Evolutionary conservation across 2,888 invertebrate species (phyloP).

Genomic region (Cosmia pyralina): DNA sequence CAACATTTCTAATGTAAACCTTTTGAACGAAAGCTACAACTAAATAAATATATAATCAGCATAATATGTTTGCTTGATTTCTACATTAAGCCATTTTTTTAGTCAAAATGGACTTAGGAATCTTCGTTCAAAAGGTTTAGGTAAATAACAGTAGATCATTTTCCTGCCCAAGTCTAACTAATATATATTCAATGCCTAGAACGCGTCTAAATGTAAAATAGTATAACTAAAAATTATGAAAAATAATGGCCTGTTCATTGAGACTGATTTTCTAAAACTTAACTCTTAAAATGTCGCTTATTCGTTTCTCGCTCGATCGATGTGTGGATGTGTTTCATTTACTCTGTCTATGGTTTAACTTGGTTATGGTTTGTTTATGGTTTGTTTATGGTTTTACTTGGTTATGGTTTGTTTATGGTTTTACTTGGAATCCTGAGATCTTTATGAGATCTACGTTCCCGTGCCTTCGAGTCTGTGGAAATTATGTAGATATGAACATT

Average conservation of each 20-base stretch:
- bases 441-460: constrained; percentile 57
- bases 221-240: constrained; percentile 78
- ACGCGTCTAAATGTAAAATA: constrained; percentile 74
- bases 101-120: no score
- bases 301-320: constrained; percentile 71
- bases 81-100: neutral
- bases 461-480: constrained; percentile 66
- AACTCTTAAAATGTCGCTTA: constrained; percentile 78
- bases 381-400: no score
- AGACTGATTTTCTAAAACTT: constrained; percentile 89
- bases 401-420: no score
- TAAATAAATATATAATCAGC: no score
- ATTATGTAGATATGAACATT: constrained; percentile 59
- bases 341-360: constrained; percentile 58
- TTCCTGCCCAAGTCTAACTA: constrained; percentile 44
- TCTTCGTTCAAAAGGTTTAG: constrained; percentile 40
- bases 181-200: constrained; percentile 67
- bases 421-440: constrained; percentile 54
- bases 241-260: constrained; percentile 89
- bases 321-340: constrained; percentile 64
- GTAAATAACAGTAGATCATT: constrained; percentile 25
- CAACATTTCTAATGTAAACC: constrained; percentile 17
- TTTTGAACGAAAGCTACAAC: constrained; percentile 39
- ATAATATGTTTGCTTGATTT: constrained; percentile 12
- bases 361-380: no score